These are phyloP conservation scores for Oopsacas minuta DNA, from an alignment of 37 sponge, comb jelly and placozoan species.

Conservation along the genomic window DNA sequence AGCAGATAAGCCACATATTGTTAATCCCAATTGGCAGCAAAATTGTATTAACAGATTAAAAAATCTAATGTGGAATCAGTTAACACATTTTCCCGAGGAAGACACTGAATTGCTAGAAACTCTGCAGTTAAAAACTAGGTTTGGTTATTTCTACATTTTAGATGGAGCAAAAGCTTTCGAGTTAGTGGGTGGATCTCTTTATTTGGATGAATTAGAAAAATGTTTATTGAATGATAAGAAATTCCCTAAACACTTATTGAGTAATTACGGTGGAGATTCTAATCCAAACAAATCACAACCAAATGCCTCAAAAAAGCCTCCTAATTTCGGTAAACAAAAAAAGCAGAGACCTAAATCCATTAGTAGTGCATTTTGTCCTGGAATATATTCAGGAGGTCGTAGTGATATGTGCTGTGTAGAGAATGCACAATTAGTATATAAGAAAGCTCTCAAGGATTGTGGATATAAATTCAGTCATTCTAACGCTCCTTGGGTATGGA, in stretches of 20 bases:
- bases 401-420: not conserved
- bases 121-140: not conserved
- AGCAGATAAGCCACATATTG: not conserved
- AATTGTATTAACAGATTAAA: not conserved
- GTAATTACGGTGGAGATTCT: not conserved
- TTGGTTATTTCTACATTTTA: not conserved
- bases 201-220: not conserved
- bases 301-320: not conserved
- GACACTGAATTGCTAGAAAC: not conserved
- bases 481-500: not conserved
- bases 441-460: not conserved
- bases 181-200: not conserved
- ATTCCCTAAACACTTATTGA: not conserved
- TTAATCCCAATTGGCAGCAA: not conserved
- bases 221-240: not conserved
- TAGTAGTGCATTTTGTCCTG: conserved; percentile 10
- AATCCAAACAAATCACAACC: not conserved
- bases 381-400: not conserved
- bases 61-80: not conserved
- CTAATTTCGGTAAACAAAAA: not conserved
- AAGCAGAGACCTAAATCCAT: not conserved
- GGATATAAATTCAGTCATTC: not conserved
- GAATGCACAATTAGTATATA: not conserved
- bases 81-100: not conserved
- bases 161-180: not conserved